Evolutionary conservation across 2,797 vertebrate species (phyloP).

Genomic region (Hafferia zeledoni): DNA sequence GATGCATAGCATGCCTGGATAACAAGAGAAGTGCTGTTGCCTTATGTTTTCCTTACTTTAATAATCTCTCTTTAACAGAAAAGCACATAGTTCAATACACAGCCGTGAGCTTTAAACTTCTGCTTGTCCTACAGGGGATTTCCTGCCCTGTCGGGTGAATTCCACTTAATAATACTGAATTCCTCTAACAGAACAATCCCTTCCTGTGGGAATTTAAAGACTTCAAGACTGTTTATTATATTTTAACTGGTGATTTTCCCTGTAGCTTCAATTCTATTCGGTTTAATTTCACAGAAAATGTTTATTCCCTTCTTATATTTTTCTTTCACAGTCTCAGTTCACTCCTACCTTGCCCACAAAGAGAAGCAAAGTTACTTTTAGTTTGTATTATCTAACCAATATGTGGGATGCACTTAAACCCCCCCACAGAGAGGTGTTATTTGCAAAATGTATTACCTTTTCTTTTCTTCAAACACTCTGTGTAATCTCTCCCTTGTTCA

Average conservation of each 20-base stretch:
- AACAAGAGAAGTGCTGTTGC: neutral
- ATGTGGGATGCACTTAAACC: slow-evolving; percentile 59
- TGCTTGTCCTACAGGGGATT: slow-evolving; percentile 66
- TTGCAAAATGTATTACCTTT: slow-evolving; percentile 70
- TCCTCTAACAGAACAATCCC: slow-evolving; percentile 59
- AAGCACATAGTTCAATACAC: slow-evolving; percentile 19
- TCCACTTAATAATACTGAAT: slow-evolving; percentile 64
- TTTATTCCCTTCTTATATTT: slow-evolving; percentile 44
- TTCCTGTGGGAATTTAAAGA: slow-evolving; percentile 61
- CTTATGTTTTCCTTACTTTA: slow-evolving; percentile 16
- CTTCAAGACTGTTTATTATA: slow-evolving; percentile 58
- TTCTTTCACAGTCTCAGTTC: neutral
- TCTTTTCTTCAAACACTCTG: slow-evolving; percentile 63
- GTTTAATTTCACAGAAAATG: slow-evolving; percentile 57
- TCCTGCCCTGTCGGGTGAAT: slow-evolving; percentile 62
- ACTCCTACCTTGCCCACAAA: slow-evolving; percentile 14
- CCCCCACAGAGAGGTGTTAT: slow-evolving; percentile 68
- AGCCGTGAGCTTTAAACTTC: slow-evolving; percentile 65
- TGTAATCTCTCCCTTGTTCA: slow-evolving; percentile 55
- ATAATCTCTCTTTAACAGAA: slow-evolving; percentile 22
- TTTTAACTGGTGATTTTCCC: slow-evolving; percentile 57
- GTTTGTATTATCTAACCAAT: slow-evolving; percentile 26
- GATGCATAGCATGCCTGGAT: neutral
- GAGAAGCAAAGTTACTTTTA: slow-evolving; percentile 51
- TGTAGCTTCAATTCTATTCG: slow-evolving; percentile 18